Evolutionary conservation across 1,140 invertebrate genomes (phyloP), one percentile per base, ranked within the genome.

Genomic region (Drosophila leontia): DNA sequence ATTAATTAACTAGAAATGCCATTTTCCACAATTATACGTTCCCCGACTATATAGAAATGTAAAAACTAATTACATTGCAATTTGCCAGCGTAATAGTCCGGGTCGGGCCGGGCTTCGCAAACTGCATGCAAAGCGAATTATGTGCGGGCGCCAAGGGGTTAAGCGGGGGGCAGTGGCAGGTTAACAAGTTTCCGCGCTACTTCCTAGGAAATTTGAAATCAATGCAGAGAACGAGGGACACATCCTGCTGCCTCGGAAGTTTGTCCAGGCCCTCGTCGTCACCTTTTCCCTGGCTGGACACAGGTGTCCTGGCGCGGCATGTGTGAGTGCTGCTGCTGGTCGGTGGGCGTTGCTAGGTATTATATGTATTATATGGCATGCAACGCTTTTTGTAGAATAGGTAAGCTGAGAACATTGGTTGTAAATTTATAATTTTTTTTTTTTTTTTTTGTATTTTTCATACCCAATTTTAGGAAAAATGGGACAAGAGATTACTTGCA

Each of bases 61-160:
- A 90, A 90, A 88, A 90, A 90, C 85, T 90, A 90, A 90, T 90
- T 90, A 90, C 85, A 90, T 90, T 90, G 85, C 85, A 90, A 90
- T 90, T 90, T 90, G 85, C 85, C 85, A 90, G 45, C 85, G 85
- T 90, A 90, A 90, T 90, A 90, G 85, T 67, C 63, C 48, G 70
- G 69, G 74, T 64, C 58, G 53, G 69, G 74, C 63, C 64, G 51
- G 41, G 56, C 53, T 29, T 29, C 5, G 58, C 71, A 69, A 88
- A 81, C 63, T 90, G 85, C 85, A 88, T 88, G 85, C 85, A 90
- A 90, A 90, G 85, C 81, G 78, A 88, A 82, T 90, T 90, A 74
- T 79, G 50, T 58, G 77, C 42, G 26, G 26, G 23, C 50, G 45
- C 23, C 23, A 32, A 48, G 11, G 63, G 57, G 32, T 13, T 42